phyloP scores from a whole-genome alignment of 2,888 invertebrate species.

The Cartodere bifasciata region DNA sequence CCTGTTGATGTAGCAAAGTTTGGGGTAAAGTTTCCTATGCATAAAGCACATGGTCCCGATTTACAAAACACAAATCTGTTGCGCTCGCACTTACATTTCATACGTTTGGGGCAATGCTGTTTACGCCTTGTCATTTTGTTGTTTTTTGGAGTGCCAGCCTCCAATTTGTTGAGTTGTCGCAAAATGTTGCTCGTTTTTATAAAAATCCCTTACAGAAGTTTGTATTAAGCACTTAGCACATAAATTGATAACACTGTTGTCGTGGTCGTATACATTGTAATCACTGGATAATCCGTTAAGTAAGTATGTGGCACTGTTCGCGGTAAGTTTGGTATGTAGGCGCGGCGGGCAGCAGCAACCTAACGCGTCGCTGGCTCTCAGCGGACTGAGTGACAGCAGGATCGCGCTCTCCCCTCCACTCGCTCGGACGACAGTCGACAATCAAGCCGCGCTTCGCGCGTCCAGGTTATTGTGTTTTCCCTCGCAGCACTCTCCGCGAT shows the following conservation, averaged over 20 bases:
- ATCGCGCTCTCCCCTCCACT: constrained; percentile 28
- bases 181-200: constrained; percentile 26
- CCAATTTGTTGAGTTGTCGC: constrained; percentile 25
- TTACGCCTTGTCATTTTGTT: constrained; percentile 38
- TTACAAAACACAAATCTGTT: no score
- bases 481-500: no score
- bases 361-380: constrained; percentile 30
- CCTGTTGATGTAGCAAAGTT: no score
- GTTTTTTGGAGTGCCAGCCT: constrained; percentile 19
- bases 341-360: constrained; percentile 22
- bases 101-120: constrained; percentile 40
- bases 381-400: constrained; percentile 37
- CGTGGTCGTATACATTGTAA: constrained; percentile 18
- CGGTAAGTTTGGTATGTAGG: constrained; percentile 5
- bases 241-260: constrained; percentile 5
- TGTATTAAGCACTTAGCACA: constrained; percentile 10
- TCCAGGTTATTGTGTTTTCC: constrained; percentile 10
- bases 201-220: constrained; percentile 4
- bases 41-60: no score
- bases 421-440: constrained; percentile 25
- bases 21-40: no score
- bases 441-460: constrained; percentile 25
- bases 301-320: constrained; percentile 3
- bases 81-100: constrained; percentile 42
- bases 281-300: constrained; percentile 4